Percentiles rank a stretch among this genome's conserved stretches.
Evolutionary conservation across 2,797 vertebrate species (phyloP).

Genomic region (Melanotaenia pygmaea): DNA sequence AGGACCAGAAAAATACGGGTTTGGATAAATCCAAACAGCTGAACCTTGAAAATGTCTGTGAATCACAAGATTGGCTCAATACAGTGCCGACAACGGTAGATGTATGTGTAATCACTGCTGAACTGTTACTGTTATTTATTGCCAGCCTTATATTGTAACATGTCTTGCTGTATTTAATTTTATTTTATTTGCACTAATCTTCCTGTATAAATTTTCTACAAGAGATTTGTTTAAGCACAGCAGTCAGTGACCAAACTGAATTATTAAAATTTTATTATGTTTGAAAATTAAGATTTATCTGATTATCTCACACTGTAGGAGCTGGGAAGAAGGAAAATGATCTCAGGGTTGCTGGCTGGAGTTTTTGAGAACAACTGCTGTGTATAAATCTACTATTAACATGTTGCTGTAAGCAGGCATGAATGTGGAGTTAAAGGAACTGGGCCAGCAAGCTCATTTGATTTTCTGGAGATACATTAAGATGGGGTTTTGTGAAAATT

Average conservation of each 20-base stretch:
- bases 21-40: conserved; percentile 36
- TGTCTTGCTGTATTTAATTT: not conserved
- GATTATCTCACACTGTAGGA: conserved; percentile 46
- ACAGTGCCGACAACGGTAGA: conserved; percentile 32
- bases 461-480: conserved; percentile 40
- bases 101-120: conserved; percentile 30
- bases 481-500: conserved; percentile 40
- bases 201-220: not conserved
- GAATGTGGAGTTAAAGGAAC: conserved; percentile 42
- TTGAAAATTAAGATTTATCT: conserved; percentile 25
- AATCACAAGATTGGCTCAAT: conserved; percentile 24
- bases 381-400: conserved; percentile 42
- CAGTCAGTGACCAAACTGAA: conserved; percentile 3
- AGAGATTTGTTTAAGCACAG: conserved; percentile 3
- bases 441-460: conserved; percentile 19
- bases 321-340: conserved; percentile 36
- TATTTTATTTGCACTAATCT: not conserved
- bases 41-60: conserved; percentile 40
- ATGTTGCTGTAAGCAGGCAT: conserved; percentile 17
- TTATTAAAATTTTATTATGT: conserved; percentile 14
- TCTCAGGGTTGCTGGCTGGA: conserved; percentile 24
- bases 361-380: conserved; percentile 31
- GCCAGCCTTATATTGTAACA: not conserved
- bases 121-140: conserved; percentile 33
- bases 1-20: conserved; percentile 21